Evolutionary conservation across 2,888 invertebrate genomes (phyloP).

Genomic region (Trichogramma dendrolimi): DNA sequence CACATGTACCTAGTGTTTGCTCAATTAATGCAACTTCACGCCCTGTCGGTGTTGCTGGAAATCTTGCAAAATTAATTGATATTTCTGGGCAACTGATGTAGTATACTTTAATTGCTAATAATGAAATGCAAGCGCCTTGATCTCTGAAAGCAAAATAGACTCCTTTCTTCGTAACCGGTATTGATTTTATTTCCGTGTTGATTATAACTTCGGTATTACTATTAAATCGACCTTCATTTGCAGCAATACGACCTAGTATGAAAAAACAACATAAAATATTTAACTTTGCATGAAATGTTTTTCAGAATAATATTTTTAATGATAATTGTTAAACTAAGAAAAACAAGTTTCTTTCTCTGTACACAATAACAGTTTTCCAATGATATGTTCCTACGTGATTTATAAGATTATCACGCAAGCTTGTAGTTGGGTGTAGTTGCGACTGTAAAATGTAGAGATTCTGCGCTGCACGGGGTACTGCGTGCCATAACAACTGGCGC

Average conservation of each 20-base stretch:
- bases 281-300: not conserved
- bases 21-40: constrained; percentile 87
- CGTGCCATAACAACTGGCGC: too few species aligned
- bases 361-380: too few species aligned
- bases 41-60: constrained; percentile 89
- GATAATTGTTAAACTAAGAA: constrained; percentile 13
- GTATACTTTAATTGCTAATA: constrained; percentile 89
- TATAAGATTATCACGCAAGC: too few species aligned
- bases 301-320: constrained; percentile 2
- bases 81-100: constrained; percentile 94
- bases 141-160: constrained; percentile 98
- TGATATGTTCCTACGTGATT: too few species aligned
- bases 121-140: constrained; percentile 95
- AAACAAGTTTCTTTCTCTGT: not conserved
- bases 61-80: constrained; percentile 87
- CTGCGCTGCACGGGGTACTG: too few species aligned
- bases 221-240: constrained; percentile 91
- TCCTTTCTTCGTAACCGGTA: constrained; percentile 89
- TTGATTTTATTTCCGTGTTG: constrained; percentile 88
- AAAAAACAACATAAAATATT: not conserved
- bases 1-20: constrained; percentile 86
- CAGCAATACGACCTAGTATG: constrained; percentile 73
- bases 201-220: constrained; percentile 87
- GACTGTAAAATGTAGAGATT: too few species aligned
- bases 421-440: too few species aligned